phyloP scores from a whole-genome alignment of 2,888 invertebrate species.

The Drosophila niveifrons region DNA sequence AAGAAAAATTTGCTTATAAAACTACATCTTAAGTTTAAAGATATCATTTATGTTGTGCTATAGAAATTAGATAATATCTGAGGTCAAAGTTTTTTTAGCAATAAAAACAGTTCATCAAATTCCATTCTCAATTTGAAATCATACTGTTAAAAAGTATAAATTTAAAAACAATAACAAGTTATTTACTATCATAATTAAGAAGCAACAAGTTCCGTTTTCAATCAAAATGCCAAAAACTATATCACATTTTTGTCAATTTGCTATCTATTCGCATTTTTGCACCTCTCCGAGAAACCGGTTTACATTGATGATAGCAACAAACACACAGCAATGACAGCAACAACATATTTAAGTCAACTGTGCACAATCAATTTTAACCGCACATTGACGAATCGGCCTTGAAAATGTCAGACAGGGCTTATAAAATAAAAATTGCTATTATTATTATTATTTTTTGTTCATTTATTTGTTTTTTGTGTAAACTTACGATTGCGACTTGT shows the following conservation, averaged over 20 bases:
- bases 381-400: constrained; percentile 30
- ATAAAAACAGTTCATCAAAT: no score
- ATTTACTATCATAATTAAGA: not conserved
- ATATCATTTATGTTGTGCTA: no score
- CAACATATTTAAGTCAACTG: constrained; percentile 2
- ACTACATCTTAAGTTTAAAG: no score
- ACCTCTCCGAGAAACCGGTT: constrained; percentile 10
- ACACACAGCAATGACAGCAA: not conserved
- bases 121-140: no score
- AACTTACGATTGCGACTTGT: constrained; percentile 19
- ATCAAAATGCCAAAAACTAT: not conserved
- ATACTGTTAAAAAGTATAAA: not conserved
- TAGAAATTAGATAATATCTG: no score
- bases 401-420: constrained; percentile 15
- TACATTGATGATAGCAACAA: constrained; percentile 3
- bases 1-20: no score
- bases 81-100: no score
- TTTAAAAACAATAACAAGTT: not conserved
- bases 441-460: not conserved
- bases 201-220: not conserved
- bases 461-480: not conserved
- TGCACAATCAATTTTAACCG: constrained; percentile 22
- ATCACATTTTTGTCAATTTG: not conserved
- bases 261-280: not conserved
- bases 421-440: not conserved